Base-by-base conservation (phyloP, 37 sponge, comb jelly and placozoan genomes). In the Cliona cf. orientalis region DNA sequence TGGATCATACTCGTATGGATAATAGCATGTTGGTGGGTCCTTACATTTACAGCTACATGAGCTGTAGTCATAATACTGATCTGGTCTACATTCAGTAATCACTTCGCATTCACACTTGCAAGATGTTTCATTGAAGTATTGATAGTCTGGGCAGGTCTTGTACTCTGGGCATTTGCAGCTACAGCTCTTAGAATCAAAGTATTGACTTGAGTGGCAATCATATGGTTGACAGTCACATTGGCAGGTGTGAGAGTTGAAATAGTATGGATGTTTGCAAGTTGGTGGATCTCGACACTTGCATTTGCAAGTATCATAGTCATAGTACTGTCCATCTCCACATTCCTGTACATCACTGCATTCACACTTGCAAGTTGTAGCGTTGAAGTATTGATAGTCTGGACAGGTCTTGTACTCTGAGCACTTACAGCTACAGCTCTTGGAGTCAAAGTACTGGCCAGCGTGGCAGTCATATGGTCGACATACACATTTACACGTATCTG, bases 21-120 rank as follows among this genome's bases (percentile, higher is more conserved):
- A 36, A 0, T 29, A 25, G 32, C 74, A 74, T 21, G 2, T 74
- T 1, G 19, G 9, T 74, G 38, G 37, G 35, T n/a, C 31, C 17
- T 57, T 11, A 53, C 79, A 64, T 62, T 78, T 66, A 41, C 79
- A 78, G 2, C 4, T 37, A 32, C 79, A 78, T 2, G 45, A n/a
- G n/a, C n/a, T 63, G 2, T 64, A 1, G 22, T 49, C 17, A 46
- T 80, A 62, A 33, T 42, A 44, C 12, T 67, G 6, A 9, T 2
- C 31, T 11, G 23, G 35, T 32, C 55, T 55, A 37, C 41, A 49
- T n/a, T 36, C n/a, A n/a, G n/a, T n/a, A n/a, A n/a, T n/a, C n/a
- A n/a, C n/a, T n/a, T n/a, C 46, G n/a, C 68, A 80, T 32, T 80
- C 59, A 33, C 80, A 80, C 58, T 80, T 36, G 42, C 80, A 80